phyloP scores from a whole-genome alignment of 2,113 vertebrate genomes.

The Vanacampus margaritifer region DNA sequence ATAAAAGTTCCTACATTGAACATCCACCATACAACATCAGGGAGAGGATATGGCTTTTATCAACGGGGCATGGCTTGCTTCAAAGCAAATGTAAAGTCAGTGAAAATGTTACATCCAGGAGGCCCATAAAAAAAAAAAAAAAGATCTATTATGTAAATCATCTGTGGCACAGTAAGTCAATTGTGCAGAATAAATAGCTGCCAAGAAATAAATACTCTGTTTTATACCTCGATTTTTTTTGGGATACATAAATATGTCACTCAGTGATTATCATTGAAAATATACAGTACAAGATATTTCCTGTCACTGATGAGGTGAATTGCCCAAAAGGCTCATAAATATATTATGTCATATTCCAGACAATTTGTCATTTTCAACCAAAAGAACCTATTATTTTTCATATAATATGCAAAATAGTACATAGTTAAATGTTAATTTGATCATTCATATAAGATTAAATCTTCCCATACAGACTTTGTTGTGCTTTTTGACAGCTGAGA shows the following conservation, averaged over 20 bases:
- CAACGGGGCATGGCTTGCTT: constrained; percentile 72
- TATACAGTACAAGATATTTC: constrained; percentile 46
- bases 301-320: constrained; percentile 43
- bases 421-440: constrained; percentile 22
- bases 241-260: constrained; percentile 46
- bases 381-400: constrained; percentile 14
- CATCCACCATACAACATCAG: constrained; percentile 68
- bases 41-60: constrained; percentile 69
- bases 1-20: constrained; percentile 49
- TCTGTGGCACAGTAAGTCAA: constrained; percentile 60
- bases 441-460: constrained; percentile 12
- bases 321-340: constrained; percentile 41
- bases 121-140: constrained; percentile 38
- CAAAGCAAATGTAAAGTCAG: constrained; percentile 68
- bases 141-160: constrained; percentile 48
- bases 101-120: constrained; percentile 66
- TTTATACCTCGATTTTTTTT: constrained; percentile 39
- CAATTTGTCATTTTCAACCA: constrained; percentile 26
- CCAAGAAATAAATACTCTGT: constrained; percentile 62
- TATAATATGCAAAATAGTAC: constrained; percentile 9
- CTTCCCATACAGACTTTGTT: constrained; percentile 9
- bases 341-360: constrained; percentile 19
- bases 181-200: constrained; percentile 68
- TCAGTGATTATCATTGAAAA: constrained; percentile 45
- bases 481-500: constrained; percentile 30